phyloP scores from a whole-genome alignment of 2,797 vertebrate genomes.

The Orestias chungarensis region DNA sequence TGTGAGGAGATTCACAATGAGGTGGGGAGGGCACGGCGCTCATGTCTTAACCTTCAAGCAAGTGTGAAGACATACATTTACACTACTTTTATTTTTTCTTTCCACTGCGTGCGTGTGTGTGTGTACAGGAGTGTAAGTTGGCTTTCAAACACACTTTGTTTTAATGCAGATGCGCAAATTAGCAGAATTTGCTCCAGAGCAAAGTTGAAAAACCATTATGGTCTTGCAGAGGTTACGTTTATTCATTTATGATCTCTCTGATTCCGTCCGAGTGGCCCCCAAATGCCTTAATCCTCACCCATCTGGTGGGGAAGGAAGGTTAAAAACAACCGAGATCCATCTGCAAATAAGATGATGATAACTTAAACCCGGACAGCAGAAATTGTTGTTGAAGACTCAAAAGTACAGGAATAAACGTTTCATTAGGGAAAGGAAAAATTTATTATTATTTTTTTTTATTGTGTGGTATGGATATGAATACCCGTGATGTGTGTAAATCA shows the following conservation, averaged over 20 bases:
- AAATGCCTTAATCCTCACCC: conserved; percentile 34
- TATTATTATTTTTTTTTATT: conserved; percentile 15
- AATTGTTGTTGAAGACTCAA: conserved; percentile 19
- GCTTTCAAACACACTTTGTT: not conserved
- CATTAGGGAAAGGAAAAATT: conserved; percentile 7
- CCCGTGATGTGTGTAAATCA: not conserved
- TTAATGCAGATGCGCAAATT: conserved; percentile 1
- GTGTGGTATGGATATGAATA: conserved; percentile 15
- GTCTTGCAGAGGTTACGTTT: conserved; percentile 28
- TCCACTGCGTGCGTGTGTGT: too few relatives aligned
- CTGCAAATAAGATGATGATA: conserved; percentile 41
- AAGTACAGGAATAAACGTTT: conserved; percentile 16
- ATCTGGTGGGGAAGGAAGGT: conserved; percentile 45
- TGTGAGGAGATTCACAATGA: conserved; percentile 96
- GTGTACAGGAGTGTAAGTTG: conserved; percentile 8
- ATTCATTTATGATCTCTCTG: conserved; percentile 27
- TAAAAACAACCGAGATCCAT: conserved; percentile 41
- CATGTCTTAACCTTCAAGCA: conserved; percentile 18
- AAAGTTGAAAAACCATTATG: conserved; percentile 20
- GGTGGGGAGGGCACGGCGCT: conserved; percentile 73
- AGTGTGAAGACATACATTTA: conserved; percentile 5
- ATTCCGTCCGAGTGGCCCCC: conserved; percentile 31
- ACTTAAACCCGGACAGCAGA: conserved; percentile 31
- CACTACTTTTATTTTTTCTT: not conserved
- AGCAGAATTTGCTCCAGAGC: conserved; percentile 14